Percentiles rank a stretch among this genome's conserved stretches.
Evolutionary conservation across 2,888 invertebrate genomes (phyloP).

Genomic region (Oscheius sp.): DNA sequence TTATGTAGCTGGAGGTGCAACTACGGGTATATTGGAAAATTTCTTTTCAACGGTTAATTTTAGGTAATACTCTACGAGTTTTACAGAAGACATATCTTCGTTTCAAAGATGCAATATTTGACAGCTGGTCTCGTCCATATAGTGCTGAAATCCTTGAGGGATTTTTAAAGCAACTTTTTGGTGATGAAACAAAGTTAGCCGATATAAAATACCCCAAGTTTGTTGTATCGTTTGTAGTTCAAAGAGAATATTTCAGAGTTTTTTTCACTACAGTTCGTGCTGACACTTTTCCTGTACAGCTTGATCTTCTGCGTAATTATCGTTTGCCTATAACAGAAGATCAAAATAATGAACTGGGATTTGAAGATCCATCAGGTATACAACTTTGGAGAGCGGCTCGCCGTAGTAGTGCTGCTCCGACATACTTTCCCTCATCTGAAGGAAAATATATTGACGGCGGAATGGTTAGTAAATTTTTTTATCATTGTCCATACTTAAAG

Average conservation of each 20-base stretch:
- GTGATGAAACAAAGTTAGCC: constrained; percentile 83
- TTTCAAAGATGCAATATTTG: constrained; percentile 91
- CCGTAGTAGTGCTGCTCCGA: constrained; percentile 94
- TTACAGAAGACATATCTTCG: constrained; percentile 89
- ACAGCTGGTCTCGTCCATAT: constrained; percentile 82
- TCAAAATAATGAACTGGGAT: constrained; percentile 66
- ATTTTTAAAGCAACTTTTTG: constrained; percentile 85
- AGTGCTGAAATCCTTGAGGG: constrained; percentile 84
- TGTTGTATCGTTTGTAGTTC: not conserved
- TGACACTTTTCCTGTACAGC: constrained; percentile 89
- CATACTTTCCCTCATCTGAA: constrained; percentile 77
- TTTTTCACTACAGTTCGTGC: constrained; percentile 91
- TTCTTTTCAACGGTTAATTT: not conserved
- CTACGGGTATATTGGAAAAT: constrained; percentile 76
- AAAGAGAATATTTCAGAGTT: constrained; percentile 60
- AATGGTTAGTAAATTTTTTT: constrained; percentile 73
- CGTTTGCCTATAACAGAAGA: constrained; percentile 71
- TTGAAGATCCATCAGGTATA: constrained; percentile 71
- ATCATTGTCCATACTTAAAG: not conserved
- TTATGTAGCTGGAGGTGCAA: constrained; percentile 85
- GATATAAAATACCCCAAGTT: constrained; percentile 83
- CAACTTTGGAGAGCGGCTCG: constrained; percentile 91
- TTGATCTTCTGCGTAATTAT: constrained; percentile 92
- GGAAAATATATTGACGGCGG: constrained; percentile 66
- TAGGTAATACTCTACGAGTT: constrained; percentile 75